phyloP scores from a whole-genome alignment of 2,797 vertebrate species.

The Sebastes taczanowskii region DNA sequence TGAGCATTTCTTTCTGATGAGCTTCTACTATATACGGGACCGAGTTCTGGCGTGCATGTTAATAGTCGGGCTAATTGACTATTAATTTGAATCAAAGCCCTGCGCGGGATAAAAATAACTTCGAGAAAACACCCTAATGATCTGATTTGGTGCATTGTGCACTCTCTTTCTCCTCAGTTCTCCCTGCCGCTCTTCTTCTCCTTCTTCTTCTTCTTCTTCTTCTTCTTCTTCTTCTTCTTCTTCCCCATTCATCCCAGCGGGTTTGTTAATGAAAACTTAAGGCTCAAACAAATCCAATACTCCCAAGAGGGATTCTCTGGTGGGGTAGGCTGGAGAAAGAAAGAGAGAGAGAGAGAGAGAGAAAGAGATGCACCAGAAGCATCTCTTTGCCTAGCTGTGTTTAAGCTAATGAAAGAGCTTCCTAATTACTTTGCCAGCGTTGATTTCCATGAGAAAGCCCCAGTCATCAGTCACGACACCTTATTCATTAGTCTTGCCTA shows the following conservation, averaged over 20 bases:
- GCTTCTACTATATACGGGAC: not conserved
- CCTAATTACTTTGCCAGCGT: constrained; percentile 71
- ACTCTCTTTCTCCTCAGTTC: constrained; percentile 9
- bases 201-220: not conserved
- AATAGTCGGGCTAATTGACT: constrained; percentile 67
- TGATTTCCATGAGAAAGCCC: constrained; percentile 74
- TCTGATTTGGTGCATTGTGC: constrained; percentile 53
- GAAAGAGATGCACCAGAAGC: constrained; percentile 34
- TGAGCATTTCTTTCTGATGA: constrained; percentile 18
- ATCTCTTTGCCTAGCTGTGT: constrained; percentile 63
- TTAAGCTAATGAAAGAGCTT: constrained; percentile 71
- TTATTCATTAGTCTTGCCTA: constrained; percentile 75
- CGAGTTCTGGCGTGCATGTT: constrained; percentile 34
- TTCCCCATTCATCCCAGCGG: constrained; percentile 42
- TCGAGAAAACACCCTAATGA: constrained; percentile 65
- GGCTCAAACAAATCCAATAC: constrained; percentile 58
- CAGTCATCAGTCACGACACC: constrained; percentile 74
- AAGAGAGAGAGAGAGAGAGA: constrained; percentile 13
- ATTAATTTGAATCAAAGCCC: constrained; percentile 72
- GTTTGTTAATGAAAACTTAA: constrained; percentile 69
- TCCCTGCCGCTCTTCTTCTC: constrained; percentile 2
- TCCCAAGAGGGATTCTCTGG: constrained; percentile 53
- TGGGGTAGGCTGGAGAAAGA: constrained; percentile 29
- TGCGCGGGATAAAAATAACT: constrained; percentile 59
- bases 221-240: not conserved